phyloP scores from a whole-genome alignment of 2,888 invertebrate genomes.

The Geophilus truncorum region DNA sequence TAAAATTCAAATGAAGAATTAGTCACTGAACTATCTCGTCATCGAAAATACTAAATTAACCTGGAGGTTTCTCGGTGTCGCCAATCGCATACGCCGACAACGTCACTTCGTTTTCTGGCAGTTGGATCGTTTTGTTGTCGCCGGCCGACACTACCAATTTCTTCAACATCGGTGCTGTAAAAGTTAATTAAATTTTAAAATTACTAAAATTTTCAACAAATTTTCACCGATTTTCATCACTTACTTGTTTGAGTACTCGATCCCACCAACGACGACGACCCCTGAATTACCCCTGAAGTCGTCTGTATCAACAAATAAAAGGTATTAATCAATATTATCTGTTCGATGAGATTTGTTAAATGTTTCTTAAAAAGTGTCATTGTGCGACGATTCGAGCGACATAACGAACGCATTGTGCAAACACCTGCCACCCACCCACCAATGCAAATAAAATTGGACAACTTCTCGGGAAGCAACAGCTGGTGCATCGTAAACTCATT shows the following conservation, averaged over 20 bases:
- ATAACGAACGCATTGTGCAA: background rate
- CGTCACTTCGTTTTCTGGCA: slow-evolving; percentile 79
- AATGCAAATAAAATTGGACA: background rate
- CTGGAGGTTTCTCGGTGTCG: background rate
- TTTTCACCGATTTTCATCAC: too few relatives aligned
- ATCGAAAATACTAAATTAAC: slow-evolving; percentile 67
- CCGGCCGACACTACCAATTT: slow-evolving; percentile 49
- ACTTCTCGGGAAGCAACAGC: background rate
- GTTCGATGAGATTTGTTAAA: too few relatives aligned
- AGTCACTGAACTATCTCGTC: slow-evolving; percentile 41
- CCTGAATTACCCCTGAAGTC: background rate
- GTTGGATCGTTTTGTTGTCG: slow-evolving; percentile 61
- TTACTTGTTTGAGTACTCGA: too few relatives aligned
- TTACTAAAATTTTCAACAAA: too few relatives aligned
- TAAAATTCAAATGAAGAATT: background rate
- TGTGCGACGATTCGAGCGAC: background rate
- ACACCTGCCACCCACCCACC: background rate
- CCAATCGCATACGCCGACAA: slow-evolving; percentile 67
- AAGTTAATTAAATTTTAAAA: background rate
- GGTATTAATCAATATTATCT: background rate
- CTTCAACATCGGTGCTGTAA: slow-evolving; percentile 39
- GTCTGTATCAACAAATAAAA: background rate
- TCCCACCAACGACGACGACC: too few relatives aligned
- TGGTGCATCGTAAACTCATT: background rate
- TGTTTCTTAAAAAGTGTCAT: background rate